These are phyloP conservation scores for Formica selysi DNA, from an alignment of 1,140 invertebrate genomes.

Conservation along the genomic window DNA sequence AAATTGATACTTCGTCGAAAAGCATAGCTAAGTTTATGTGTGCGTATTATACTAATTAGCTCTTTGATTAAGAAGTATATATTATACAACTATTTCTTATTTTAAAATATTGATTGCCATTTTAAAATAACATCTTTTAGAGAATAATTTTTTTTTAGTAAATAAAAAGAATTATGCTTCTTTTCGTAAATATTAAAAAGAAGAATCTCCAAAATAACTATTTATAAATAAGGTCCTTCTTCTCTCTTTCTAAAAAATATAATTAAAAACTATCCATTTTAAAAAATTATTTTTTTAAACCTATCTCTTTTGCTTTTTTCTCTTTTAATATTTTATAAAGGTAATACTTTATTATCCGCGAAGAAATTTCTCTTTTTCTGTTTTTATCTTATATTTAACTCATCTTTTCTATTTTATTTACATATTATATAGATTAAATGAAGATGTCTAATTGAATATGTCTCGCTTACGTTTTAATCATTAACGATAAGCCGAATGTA, in stretches of 20 bases:
- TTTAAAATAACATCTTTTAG: not conserved
- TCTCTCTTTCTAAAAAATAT: not conserved
- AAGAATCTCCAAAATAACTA: not conserved
- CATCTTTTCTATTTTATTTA: not conserved
- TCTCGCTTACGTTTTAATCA: not conserved
- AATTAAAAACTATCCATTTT: not conserved
- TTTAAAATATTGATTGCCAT: not conserved
- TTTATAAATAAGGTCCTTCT: not conserved
- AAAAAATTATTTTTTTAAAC: not conserved
- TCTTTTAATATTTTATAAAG: not conserved
- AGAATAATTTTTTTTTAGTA: not conserved
- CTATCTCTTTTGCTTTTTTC: not conserved
- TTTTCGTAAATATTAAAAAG: not conserved
- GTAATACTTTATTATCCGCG: not conserved
- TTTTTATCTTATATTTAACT: not conserved
- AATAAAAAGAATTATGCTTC: too few species aligned
- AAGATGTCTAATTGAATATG: slow-evolving; percentile 1
- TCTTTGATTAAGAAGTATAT: not conserved
- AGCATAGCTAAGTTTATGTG: not conserved
- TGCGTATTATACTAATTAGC: not conserved
- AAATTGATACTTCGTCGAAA: not conserved
- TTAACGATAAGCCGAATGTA: not conserved
- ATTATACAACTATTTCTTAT: not conserved
- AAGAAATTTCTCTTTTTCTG: not conserved
- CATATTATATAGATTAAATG: not conserved